phyloP scores from a whole-genome alignment of 2,113 vertebrate genomes.

The Callopanchax toddi region DNA sequence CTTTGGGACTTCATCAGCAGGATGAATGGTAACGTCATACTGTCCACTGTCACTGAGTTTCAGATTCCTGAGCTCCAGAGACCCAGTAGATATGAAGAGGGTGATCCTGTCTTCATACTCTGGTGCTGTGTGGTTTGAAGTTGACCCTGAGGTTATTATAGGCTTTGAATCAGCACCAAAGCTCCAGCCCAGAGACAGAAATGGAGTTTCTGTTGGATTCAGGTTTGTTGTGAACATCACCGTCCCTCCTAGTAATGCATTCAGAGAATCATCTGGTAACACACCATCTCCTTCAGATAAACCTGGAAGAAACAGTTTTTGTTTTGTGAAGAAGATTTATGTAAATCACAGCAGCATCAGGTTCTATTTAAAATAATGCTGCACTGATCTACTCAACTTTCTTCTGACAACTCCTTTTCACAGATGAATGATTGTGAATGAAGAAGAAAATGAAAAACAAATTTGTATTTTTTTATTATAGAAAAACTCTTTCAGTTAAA shows the following conservation, averaged over 20 bases:
- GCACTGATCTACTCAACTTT: no score
- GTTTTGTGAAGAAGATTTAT: no score
- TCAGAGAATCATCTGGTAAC: constrained; percentile 8
- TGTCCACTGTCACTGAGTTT: constrained; percentile 34
- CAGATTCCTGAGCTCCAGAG: constrained; percentile 60
- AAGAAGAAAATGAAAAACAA: no score
- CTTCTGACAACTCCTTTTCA: no score
- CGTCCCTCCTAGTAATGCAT: constrained; percentile 7
- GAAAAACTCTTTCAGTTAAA: no score
- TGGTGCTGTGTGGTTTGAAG: fast-evolving
- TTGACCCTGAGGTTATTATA: background rate
- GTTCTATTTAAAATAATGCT: no score
- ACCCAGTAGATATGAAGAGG: constrained; percentile 21
- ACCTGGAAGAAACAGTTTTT: constrained; percentile 31
- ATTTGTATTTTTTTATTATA: no score
- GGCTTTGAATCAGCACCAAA: background rate
- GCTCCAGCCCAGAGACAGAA: fast-evolving
- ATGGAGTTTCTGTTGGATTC: background rate
- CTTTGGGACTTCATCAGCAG: fast-evolving
- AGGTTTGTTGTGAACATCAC: constrained; percentile 35
- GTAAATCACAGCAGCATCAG: no score
- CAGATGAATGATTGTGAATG: no score
- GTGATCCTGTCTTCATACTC: constrained; percentile 21
- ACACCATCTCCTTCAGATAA: constrained; percentile 33
- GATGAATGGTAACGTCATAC: fast-evolving